These are phyloP conservation scores for Ganaspis brasiliensis DNA, from an alignment of 2,888 invertebrate genomes.

Conservation along the genomic window DNA sequence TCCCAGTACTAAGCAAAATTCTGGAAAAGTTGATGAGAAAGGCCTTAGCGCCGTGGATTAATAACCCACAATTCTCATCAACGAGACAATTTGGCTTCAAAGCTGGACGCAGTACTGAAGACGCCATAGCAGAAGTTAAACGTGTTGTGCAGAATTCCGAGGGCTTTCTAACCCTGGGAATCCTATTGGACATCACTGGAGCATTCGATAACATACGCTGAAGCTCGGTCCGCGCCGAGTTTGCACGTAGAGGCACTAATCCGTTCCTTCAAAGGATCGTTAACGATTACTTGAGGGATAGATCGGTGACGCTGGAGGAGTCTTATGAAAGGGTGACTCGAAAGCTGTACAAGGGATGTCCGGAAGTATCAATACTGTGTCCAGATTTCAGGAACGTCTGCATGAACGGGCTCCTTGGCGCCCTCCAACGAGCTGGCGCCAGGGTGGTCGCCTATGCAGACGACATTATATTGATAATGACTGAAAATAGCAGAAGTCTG, in stretches of 20 bases:
- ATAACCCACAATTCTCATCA: neutral
- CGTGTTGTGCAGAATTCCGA: too few relatives aligned
- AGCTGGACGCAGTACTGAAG: neutral
- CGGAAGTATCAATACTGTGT: neutral
- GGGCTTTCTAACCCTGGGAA: too few relatives aligned
- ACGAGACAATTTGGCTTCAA: neutral
- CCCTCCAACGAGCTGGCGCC: neutral
- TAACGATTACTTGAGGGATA: neutral
- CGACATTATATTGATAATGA: conserved; percentile 38
- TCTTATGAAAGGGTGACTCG: neutral
- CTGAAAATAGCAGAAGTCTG: neutral
- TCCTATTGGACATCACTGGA: too few relatives aligned
- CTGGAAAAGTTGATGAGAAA: neutral
- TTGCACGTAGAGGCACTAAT: too few relatives aligned
- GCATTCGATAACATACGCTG: too few relatives aligned
- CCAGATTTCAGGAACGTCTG: conserved; percentile 52
- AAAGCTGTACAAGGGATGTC: neutral
- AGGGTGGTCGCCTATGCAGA: conserved; percentile 48
- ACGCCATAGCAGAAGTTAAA: neutral
- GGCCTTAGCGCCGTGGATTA: neutral
- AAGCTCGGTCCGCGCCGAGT: too few relatives aligned
- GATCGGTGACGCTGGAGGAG: neutral
- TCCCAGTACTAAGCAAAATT: neutral
- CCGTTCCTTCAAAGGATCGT: neutral
- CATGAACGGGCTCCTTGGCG: conserved; percentile 44